These are phyloP conservation scores for Boleophthalmus pectinirostris DNA, from an alignment of 2,113 vertebrate genomes.

Conservation along the genomic window DNA sequence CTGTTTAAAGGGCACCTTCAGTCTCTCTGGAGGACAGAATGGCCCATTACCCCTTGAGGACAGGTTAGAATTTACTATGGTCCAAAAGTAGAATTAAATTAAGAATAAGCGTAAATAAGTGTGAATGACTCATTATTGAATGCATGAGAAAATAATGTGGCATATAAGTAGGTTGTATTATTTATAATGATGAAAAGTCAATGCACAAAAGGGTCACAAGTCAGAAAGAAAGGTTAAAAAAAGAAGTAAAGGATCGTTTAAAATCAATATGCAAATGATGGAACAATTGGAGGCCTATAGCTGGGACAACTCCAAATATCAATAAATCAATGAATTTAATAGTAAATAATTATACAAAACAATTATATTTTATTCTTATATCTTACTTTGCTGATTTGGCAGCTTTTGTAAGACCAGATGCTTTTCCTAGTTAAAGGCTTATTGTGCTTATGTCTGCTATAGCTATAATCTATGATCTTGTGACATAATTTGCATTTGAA, in stretches of 20 bases:
- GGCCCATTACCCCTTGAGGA: conserved; percentile 11
- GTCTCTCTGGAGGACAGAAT: conserved; percentile 4
- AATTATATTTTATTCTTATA: not conserved
- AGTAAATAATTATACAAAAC: not conserved
- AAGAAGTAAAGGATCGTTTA: not conserved
- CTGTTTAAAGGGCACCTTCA: conserved; percentile 5
- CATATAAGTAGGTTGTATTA: conserved; percentile 1
- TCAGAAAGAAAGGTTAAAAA: not conserved
- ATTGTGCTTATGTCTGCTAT: too few relatives aligned
- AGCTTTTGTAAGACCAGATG: too few relatives aligned
- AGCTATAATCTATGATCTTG: too few relatives aligned
- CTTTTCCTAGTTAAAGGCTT: too few relatives aligned
- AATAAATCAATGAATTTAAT: not conserved
- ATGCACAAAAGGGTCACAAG: not conserved
- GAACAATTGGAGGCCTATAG: not conserved
- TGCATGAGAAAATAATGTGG: conserved; percentile 1
- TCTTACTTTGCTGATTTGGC: too few relatives aligned
- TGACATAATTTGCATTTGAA: too few relatives aligned
- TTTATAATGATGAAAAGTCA: not conserved
- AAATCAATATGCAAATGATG: not conserved
- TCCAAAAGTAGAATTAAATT: not conserved
- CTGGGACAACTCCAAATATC: not conserved
- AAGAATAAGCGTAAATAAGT: conserved; percentile 11
- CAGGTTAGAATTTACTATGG: conserved; percentile 9
- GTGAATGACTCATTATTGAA: conserved; percentile 10